These are phyloP conservation scores for Polydesmus complanatus DNA, from an alignment of 2,888 invertebrate species.

Conservation along the genomic window DNA sequence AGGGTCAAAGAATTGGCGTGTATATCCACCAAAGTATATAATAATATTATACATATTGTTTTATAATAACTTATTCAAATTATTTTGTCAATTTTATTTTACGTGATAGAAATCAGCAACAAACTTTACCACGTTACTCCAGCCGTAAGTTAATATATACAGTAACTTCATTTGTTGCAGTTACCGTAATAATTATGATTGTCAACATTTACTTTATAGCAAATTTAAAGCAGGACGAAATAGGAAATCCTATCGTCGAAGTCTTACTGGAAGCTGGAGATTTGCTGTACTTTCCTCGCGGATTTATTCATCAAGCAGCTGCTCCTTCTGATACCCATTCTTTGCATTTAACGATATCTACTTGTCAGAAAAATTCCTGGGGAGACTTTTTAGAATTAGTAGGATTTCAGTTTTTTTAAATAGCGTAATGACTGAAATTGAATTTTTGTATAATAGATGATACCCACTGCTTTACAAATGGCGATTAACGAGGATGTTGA, in stretches of 20 bases:
- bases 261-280: slow-evolving; percentile 71
- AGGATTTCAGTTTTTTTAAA: not conserved
- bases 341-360: slow-evolving; percentile 83
- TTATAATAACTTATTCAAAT: not conserved
- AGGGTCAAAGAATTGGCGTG: slow-evolving; percentile 84
- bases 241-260: slow-evolving; percentile 67
- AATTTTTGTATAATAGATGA: slow-evolving; percentile 32
- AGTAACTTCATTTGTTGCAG: slow-evolving; percentile 13
- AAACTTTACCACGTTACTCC: slow-evolving; percentile 63
- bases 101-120: slow-evolving; percentile 29
- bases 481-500: slow-evolving; percentile 56
- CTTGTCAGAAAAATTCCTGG: slow-evolving; percentile 81
- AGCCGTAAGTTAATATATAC: slow-evolving; percentile 56
- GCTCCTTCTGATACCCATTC: slow-evolving; percentile 70
- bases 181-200: not conserved
- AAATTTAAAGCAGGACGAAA: slow-evolving; percentile 43
- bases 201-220: slow-evolving; percentile 21
- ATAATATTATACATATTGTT: not conserved
- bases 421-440: not conserved
- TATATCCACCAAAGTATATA: slow-evolving; percentile 61
- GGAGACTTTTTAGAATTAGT: slow-evolving; percentile 60
- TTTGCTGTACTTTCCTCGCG: slow-evolving; percentile 79
- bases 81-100: slow-evolving; percentile 1
- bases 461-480: slow-evolving; percentile 58
- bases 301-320: slow-evolving; percentile 70